These are phyloP conservation scores for Callyntrura sp. DNA, from an alignment of 2,888 invertebrate genomes.

Conservation along the genomic window DNA sequence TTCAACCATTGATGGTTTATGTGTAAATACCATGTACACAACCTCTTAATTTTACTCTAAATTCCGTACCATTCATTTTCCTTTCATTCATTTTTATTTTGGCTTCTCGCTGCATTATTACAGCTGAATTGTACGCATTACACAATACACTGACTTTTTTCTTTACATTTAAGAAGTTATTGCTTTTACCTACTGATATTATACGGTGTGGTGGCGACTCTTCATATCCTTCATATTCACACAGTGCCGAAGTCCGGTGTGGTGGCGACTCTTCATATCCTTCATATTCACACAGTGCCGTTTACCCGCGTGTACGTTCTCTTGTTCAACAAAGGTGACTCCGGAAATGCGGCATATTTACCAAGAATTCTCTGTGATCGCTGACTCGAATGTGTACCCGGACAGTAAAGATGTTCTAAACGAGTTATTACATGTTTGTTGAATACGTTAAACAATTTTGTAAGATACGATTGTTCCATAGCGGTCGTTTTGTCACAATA, in stretches of 20 bases:
- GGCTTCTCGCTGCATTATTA: not conserved
- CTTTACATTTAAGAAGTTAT: not conserved
- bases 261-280: not conserved
- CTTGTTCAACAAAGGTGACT: slow-evolving; percentile 68
- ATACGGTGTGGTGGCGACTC: not conserved
- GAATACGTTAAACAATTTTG: not conserved
- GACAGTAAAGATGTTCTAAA: not conserved
- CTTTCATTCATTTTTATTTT: not conserved
- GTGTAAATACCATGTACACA: not conserved
- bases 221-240: too few species aligned
- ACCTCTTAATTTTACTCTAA: not conserved
- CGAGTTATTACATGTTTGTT: not conserved
- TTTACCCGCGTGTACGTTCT: not conserved
- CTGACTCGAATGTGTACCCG: not conserved
- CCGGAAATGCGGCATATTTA: slow-evolving; percentile 76
- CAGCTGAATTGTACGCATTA: too few species aligned
- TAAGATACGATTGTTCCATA: not conserved
- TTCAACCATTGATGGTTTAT: not conserved
- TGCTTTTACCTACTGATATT: not conserved
- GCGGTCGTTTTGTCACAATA: not conserved
- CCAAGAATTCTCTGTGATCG: slow-evolving; percentile 52
- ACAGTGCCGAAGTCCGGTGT: not conserved
- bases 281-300: too few species aligned
- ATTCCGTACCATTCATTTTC: slow-evolving; percentile 18
- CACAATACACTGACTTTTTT: not conserved